A percentile compares a stretch with the other conserved stretches of the same genome.
Evolutionary conservation across 2,797 vertebrate genomes (phyloP).

Genomic region (Podargus strigoides): DNA sequence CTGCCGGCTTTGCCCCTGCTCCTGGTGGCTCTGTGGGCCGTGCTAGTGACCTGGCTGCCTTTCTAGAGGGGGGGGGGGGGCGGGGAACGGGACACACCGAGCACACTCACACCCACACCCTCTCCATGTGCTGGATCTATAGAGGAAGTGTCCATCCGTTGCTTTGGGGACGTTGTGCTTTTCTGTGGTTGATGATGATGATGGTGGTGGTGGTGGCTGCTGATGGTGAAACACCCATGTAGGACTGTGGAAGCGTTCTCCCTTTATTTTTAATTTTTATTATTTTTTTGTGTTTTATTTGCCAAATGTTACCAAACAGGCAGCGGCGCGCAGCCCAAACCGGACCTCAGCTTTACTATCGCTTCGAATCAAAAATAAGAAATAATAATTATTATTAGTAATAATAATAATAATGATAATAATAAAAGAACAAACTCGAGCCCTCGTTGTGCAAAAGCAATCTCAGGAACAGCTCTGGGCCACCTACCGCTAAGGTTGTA

Average conservation of each 20-base stretch:
- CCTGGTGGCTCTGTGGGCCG: conserved; percentile 80
- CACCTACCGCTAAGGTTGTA: conserved; percentile 70
- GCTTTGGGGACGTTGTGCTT: conserved; percentile 71
- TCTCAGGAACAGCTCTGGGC: conserved; percentile 86
- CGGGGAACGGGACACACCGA: no score
- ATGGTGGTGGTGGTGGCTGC: conserved; percentile 25
- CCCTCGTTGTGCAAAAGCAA: conserved; percentile 77
- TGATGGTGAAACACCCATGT: conserved; percentile 72
- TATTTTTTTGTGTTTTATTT: conserved; percentile 70
- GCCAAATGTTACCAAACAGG: conserved; percentile 79
- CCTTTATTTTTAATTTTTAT: neutral
- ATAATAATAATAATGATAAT: no score
- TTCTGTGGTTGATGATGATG: conserved; percentile 67
- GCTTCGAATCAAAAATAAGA: conserved; percentile 65
- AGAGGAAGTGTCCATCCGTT: conserved; percentile 75
- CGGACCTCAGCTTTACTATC: conserved; percentile 80
- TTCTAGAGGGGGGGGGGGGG: conserved; percentile 82
- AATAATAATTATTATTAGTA: neutral
- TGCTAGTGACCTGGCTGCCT: conserved; percentile 86
- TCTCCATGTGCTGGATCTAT: conserved; percentile 81
- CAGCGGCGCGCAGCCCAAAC: conserved; percentile 73
- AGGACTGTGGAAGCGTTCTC: conserved; percentile 73
- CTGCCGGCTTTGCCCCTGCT: conserved; percentile 76
- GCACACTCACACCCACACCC: conserved; percentile 70
- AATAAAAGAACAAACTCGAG: conserved; percentile 57